Evolutionary conservation across 2,888 invertebrate species (phyloP).

Genomic region (Lochmaea crataegi): DNA sequence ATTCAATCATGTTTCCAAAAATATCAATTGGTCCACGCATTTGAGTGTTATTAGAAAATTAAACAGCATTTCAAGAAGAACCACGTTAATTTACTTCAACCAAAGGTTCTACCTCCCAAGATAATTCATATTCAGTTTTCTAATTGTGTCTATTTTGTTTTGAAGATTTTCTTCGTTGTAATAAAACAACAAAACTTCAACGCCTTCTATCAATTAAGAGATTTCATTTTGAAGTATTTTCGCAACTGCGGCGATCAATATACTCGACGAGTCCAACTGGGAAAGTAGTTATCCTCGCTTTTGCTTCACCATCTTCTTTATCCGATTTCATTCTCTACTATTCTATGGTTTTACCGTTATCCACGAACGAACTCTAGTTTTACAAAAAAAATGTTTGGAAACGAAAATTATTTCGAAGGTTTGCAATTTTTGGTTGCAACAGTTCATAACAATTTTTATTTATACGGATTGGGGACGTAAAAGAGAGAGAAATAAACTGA

Average conservation of each 20-base stretch:
- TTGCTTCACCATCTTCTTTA: constrained; percentile 1
- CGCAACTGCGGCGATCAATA: not conserved
- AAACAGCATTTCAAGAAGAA: too few species aligned
- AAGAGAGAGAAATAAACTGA: too few species aligned
- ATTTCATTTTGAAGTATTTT: not conserved
- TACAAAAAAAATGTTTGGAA: too few species aligned
- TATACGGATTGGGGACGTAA: too few species aligned
- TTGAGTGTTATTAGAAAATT: too few species aligned
- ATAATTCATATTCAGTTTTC: not conserved
- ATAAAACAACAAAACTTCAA: not conserved
- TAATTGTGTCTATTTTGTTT: not conserved
- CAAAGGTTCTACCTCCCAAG: not conserved
- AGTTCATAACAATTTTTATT: too few species aligned
- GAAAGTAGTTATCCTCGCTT: constrained; percentile 1
- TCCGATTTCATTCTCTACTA: not conserved
- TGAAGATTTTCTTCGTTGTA: not conserved
- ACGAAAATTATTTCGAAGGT: too few species aligned
- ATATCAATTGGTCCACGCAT: too few species aligned
- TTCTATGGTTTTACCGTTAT: not conserved
- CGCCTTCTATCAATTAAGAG: not conserved
- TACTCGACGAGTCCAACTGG: not conserved
- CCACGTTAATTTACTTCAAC: too few species aligned
- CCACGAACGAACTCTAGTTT: not conserved
- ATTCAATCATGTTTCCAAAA: too few species aligned
- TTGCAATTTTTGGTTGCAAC: too few species aligned